A percentile compares a stretch with the other conserved stretches of the same genome.
Evolutionary conservation across 2,797 vertebrate genomes (phyloP).

Genomic region (Merluccius polli): DNA sequence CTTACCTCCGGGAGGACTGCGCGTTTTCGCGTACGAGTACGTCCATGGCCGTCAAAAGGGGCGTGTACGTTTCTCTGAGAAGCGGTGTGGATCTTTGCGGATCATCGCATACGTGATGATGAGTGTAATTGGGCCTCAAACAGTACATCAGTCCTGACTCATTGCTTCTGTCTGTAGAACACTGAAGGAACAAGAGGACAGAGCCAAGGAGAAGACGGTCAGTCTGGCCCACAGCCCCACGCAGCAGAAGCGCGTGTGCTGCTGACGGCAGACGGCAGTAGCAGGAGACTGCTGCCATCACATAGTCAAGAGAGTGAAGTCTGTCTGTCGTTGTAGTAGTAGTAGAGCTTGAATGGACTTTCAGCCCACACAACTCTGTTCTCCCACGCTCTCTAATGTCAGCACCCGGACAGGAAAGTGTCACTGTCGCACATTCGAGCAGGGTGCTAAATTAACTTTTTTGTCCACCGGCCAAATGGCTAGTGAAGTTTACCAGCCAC

Average conservation of each 20-base stretch:
- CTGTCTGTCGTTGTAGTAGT: background rate
- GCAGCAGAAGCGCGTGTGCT: conserved; percentile 82
- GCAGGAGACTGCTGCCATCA: conserved; percentile 13
- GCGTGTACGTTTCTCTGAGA: too few species aligned
- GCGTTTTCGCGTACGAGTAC: too few species aligned
- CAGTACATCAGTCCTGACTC: background rate
- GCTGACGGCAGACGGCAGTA: conserved; percentile 50
- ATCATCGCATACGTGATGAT: too few species aligned
- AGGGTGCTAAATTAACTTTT: too few species aligned
- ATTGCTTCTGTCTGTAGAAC: conserved; percentile 60
- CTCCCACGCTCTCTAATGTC: background rate
- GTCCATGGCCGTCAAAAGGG: too few species aligned
- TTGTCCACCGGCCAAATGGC: too few species aligned
- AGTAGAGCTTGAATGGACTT: background rate
- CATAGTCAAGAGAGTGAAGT: conserved; percentile 12
- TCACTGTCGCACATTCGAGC: background rate
- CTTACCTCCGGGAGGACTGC: too few species aligned
- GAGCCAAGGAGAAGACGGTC: conserved; percentile 80
- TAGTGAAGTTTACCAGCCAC: too few species aligned
- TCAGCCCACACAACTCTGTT: background rate
- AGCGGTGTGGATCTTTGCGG: too few species aligned
- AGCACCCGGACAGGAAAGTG: background rate
- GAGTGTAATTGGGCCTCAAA: background rate
- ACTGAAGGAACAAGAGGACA: conserved; percentile 86
- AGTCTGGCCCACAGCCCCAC: conserved; percentile 57